Evolutionary conservation across 2,797 vertebrate species (phyloP), one percentile per base, ranked within the genome.

Genomic region (Onychomys leucogaster): DNA sequence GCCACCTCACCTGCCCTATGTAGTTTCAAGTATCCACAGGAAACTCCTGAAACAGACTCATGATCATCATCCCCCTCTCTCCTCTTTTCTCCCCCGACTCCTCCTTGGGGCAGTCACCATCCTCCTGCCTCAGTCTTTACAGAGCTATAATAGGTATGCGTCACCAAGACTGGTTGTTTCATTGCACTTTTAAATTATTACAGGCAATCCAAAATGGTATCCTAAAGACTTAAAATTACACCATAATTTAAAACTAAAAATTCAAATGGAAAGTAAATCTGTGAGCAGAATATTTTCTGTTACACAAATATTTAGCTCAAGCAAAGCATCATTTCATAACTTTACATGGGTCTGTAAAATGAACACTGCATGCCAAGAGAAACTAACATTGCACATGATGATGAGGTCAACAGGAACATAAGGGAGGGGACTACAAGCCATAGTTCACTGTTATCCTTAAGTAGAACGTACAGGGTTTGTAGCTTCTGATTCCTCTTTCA

Each of bases 231-330:
- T 37, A 13, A 12, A 91, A 78, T 75, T 63, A 82, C 23, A 63
- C 49, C 5, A 34, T 46, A 76, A 89, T 73, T 90, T 43, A 87
- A 86, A 91, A 41, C 13, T 21, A 93, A 80, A 80, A 73, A n/a
- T 59, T 67, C 76, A 95, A 89, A 76, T 49, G 23, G 16, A 3
- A 90, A 95, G 34, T 59, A 57, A 86, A 84, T 90, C 80, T 81
- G 34, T 4, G 13, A 12, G n/a, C 59, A 87, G 37, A 69, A 23
- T 43, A 34, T 78, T 32, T 90, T 87, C 9, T 76, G 57, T 75
- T 94, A 90, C 14, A 65, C 86, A 95, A 69, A 88, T 63, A 86
- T 94, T 96, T 94, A 77, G 55, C 69, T 91, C 61, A 92, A 97
- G 49, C 37, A 29, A 75, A 95, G 69, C 11, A 91, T 32, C 21